Conservation (phyloP, 2,113 vertebrate genomes). For the Aramus guarauna region DNA sequence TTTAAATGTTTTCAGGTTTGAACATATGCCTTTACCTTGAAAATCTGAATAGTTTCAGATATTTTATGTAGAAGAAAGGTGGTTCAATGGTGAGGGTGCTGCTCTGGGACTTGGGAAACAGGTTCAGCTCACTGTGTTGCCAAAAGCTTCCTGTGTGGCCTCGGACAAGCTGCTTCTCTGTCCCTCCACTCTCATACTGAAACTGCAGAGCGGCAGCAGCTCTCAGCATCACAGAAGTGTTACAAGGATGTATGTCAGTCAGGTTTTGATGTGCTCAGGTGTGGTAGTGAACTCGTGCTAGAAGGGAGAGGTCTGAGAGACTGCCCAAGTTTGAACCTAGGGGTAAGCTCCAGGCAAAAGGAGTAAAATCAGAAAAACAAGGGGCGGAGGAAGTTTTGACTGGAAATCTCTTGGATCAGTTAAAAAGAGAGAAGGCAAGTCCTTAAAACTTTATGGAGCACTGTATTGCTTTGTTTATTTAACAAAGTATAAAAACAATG, state of each 20-base stretch:
- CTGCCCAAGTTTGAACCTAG: background rate
- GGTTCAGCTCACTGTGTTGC: slow-evolving; percentile 48
- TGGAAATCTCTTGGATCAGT: background rate
- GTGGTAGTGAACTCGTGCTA: background rate
- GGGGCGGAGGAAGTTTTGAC: accelerated
- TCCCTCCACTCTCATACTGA: background rate
- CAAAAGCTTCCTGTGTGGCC: slow-evolving; percentile 57
- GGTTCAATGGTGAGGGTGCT: slow-evolving; percentile 9
- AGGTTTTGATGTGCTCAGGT: background rate
- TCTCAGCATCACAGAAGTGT: background rate
- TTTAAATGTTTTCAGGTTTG: slow-evolving; percentile 63
- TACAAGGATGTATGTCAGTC: background rate
- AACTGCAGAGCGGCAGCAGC: background rate
- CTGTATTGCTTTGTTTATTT: background rate
- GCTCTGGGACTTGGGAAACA: slow-evolving; percentile 44
- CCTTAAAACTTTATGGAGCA: background rate
- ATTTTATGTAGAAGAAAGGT: slow-evolving; percentile 58
- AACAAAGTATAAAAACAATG: background rate
- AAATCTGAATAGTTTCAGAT: slow-evolving; percentile 63
- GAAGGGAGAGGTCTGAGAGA: background rate
- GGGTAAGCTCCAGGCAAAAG: background rate
- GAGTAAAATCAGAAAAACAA: background rate
- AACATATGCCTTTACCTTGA: slow-evolving; percentile 60
- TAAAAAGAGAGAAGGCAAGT: background rate
- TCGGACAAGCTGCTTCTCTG: slow-evolving; percentile 34